Percentiles rank a stretch among this genome's conserved stretches.
Evolutionary conservation across 2,797 vertebrate species (phyloP).

Genomic region (Phyllotis vaccarum): DNA sequence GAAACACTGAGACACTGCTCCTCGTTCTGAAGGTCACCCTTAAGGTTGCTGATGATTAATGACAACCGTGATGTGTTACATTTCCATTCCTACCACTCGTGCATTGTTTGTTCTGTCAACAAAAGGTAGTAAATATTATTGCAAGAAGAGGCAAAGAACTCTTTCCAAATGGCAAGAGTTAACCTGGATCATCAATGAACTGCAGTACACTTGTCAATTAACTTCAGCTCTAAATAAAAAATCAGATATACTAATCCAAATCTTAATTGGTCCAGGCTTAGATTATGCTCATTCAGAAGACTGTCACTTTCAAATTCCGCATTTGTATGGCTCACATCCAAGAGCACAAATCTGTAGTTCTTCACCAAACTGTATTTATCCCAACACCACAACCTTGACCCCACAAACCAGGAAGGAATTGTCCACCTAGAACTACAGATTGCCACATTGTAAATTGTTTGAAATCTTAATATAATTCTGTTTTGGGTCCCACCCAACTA

Average conservation of each 20-base stretch:
- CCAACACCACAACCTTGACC: background rate
- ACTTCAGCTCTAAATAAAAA: conserved; percentile 26
- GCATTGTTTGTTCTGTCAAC: background rate
- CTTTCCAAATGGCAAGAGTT: background rate
- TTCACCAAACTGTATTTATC: background rate
- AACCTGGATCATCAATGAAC: background rate
- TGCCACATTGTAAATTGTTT: background rate
- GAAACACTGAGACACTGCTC: background rate
- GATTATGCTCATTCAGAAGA: background rate
- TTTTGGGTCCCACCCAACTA: too few species aligned
- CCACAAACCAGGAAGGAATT: background rate
- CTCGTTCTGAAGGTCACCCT: background rate
- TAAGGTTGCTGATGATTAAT: background rate
- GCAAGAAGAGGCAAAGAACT: accelerated
- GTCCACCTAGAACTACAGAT: background rate
- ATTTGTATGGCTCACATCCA: background rate
- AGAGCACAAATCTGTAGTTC: background rate
- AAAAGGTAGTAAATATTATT: background rate
- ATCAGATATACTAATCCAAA: background rate
- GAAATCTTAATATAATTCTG: background rate
- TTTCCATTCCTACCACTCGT: background rate
- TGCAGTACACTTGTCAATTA: background rate
- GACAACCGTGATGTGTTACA: background rate
- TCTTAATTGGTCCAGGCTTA: background rate
- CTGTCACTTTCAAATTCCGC: conserved; percentile 38